These are phyloP conservation scores for Bombyx mandarina DNA, from an alignment of 1,140 invertebrate species.

Conservation along the genomic window DNA sequence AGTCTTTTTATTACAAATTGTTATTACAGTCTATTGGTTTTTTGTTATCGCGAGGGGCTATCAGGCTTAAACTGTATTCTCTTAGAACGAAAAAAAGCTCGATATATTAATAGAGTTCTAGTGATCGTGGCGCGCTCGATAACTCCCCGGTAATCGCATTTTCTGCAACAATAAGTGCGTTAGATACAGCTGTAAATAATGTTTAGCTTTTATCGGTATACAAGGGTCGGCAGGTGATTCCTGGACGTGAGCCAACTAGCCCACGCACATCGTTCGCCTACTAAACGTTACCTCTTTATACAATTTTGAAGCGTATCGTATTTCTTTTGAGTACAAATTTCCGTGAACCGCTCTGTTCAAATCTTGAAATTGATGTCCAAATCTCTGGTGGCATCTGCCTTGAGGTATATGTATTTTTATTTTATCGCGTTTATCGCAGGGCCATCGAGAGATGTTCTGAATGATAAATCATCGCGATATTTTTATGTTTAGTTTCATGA, in stretches of 20 bases:
- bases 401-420: slow-evolving; percentile 47
- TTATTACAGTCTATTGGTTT: no score
- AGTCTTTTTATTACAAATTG: no score
- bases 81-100: no score
- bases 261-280: slow-evolving; percentile 40
- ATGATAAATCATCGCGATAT: no score
- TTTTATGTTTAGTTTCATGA: no score
- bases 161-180: slow-evolving; percentile 29
- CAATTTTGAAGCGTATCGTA: slow-evolving; percentile 20
- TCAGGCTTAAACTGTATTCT: no score
- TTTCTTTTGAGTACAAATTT: slow-evolving; percentile 5
- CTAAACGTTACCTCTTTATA: slow-evolving; percentile 12
- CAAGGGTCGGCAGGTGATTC: slow-evolving; percentile 56
- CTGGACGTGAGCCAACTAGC: slow-evolving; percentile 41
- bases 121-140: slow-evolving; percentile 1
- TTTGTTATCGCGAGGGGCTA: no score
- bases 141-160: slow-evolving; percentile 17
- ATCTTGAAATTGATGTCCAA: slow-evolving; percentile 50
- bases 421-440: slow-evolving; percentile 30
- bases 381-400: slow-evolving; percentile 44
- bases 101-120: neutral
- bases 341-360: slow-evolving; percentile 1
- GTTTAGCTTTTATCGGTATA: slow-evolving; percentile 50
- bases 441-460: slow-evolving; percentile 16
- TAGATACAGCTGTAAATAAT: slow-evolving; percentile 53